Conservation (phyloP, 2,888 invertebrate species). For the Drosophila rubida region DNA sequence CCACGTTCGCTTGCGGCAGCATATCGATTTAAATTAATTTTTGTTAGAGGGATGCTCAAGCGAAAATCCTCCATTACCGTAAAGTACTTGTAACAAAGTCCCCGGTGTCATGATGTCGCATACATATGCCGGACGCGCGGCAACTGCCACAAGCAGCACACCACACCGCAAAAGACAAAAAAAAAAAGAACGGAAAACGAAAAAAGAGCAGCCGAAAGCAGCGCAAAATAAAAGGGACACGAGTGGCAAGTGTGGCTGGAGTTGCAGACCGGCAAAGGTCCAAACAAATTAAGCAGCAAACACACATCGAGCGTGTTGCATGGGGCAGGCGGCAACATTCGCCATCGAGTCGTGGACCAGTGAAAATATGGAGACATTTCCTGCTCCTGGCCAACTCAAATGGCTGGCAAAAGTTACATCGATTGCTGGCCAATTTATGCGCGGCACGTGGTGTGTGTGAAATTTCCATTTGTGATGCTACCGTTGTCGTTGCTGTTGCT, state of each 20-base stretch:
- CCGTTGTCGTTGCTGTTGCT: slow-evolving; percentile 23
- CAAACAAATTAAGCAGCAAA: slow-evolving; percentile 82
- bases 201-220: not conserved
- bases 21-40: slow-evolving; percentile 85
- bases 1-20: slow-evolving; percentile 72
- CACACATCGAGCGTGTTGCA: slow-evolving; percentile 48
- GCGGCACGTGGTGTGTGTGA: slow-evolving; percentile 79
- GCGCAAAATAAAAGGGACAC: slow-evolving; percentile 29
- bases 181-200: slow-evolving; percentile 32
- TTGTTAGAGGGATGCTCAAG: slow-evolving; percentile 85
- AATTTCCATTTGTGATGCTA: slow-evolving; percentile 61
- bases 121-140: slow-evolving; percentile 60
- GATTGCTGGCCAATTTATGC: slow-evolving; percentile 80
- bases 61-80: slow-evolving; percentile 85
- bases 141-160: slow-evolving; percentile 21
- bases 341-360: slow-evolving; percentile 36
- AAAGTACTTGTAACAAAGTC: slow-evolving; percentile 84
- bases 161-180: slow-evolving; percentile 4
- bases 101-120: slow-evolving; percentile 77
- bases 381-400: slow-evolving; percentile 45
- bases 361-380: slow-evolving; percentile 80
- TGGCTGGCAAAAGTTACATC: slow-evolving; percentile 74
- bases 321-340: slow-evolving; percentile 33
- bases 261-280: slow-evolving; percentile 40
- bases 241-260: not conserved